Evolutionary conservation across 2,113 vertebrate genomes (phyloP), one percentile per base, ranked within the genome.

Genomic region (Cyphotilapia sp.): DNA sequence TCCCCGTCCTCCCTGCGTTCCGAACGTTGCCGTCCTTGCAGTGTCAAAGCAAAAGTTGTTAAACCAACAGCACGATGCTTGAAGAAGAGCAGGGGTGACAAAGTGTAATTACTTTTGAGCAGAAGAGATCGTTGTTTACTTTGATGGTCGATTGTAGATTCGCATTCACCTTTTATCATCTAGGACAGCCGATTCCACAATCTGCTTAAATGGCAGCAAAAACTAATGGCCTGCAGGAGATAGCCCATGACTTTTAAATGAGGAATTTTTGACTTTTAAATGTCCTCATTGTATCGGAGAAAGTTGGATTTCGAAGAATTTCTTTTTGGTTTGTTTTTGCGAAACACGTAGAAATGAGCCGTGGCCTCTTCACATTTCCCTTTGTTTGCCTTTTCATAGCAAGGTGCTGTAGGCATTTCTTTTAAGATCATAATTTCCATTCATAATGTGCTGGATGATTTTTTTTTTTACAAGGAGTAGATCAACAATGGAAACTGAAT

Each of bases 131-230:
- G 89, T 85, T 91, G 86, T 91, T 91, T 88, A 74, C 63, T 71
- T 85, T 80, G 59, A 78, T 54, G 45, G 57, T 54, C 4, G 51
- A 40, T 40, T 83, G 83, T 38, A 76, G 66, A 86, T 69, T 81
- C 38, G 63, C 38, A 81, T 88, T 88, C 13, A 12, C 11, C 87
- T 80, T 74, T 91, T 91, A 90, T 92, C 90, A 14, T 76, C 74
- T 66, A 40, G 61, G 71, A 80, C 76, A 53, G 42, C 85, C 51
- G 69, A 81, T 78, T 92, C 40, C 11, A 27, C 51, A 80, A 71
- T 88, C 71, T 85, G 61, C 88, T 90, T 84, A 88, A 93, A 90
- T 88, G 81, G 54, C 84, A 83, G 74, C 82, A 84, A 53, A 85
- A 88, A 81, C 80, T 31, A 91, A 85, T 85, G 71, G 81, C n/a